Conservation (phyloP, 2,888 invertebrate species). For the Cephus pulcher region DNA sequence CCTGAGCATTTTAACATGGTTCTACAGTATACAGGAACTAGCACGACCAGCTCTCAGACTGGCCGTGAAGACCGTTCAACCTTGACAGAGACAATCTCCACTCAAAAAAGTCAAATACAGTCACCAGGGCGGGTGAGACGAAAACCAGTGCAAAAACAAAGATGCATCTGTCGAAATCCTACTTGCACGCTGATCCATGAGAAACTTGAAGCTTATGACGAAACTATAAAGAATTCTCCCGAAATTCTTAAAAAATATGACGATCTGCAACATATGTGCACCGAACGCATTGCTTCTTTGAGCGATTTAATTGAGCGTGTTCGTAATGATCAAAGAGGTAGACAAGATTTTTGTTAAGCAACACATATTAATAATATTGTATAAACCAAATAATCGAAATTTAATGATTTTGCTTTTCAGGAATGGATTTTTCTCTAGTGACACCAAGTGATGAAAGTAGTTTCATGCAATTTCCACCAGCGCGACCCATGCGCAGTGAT, state of each 20-base stretch:
- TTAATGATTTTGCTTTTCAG: conserved; percentile 26
- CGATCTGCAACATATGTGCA: conserved; percentile 69
- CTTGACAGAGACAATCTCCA: not conserved
- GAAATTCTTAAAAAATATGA: conserved; percentile 65
- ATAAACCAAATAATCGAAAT: not conserved
- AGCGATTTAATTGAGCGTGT: conserved; percentile 71
- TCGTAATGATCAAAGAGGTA: conserved; percentile 67
- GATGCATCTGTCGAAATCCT: conserved; percentile 52
- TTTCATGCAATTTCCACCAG: conserved; percentile 45
- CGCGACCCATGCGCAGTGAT: conserved; percentile 30
- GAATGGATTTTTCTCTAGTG: conserved; percentile 48
- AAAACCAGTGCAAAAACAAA: not conserved
- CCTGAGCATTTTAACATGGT: conserved; percentile 39
- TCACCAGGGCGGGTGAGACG: conserved; percentile 11
- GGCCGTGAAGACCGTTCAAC: not conserved
- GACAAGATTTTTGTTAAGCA: conserved; percentile 7
- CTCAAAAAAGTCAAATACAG: conserved; percentile 2
- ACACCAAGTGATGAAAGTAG: conserved; percentile 44
- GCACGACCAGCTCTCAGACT: not conserved
- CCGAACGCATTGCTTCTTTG: conserved; percentile 70
- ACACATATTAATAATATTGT: not conserved
- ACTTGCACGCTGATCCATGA: conserved; percentile 47
- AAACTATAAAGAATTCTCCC: conserved; percentile 45
- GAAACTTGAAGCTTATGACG: conserved; percentile 38
- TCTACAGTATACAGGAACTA: conserved; percentile 27